These are phyloP conservation scores for Cotesia chilonis DNA, from an alignment of 1,140 invertebrate species.

Conservation along the genomic window DNA sequence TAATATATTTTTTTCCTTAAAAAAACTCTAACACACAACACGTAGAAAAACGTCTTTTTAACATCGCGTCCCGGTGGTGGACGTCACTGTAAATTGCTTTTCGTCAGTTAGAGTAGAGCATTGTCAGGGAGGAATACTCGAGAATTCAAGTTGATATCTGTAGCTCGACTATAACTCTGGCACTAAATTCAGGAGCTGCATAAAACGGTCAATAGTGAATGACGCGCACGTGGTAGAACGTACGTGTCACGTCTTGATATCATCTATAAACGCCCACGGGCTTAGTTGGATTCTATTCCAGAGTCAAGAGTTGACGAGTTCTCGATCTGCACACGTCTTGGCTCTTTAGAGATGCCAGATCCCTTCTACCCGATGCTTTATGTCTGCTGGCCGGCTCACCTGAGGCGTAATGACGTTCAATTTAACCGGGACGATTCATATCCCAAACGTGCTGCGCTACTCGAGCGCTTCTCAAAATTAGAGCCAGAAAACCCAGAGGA, in stretches of 20 bases:
- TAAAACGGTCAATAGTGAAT: constrained; percentile 2
- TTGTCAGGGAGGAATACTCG: too few species aligned
- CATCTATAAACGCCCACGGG: constrained; percentile 12
- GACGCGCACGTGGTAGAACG: constrained; percentile 17
- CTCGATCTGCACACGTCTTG: not conserved
- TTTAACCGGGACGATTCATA: not conserved
- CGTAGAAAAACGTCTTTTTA: too few species aligned
- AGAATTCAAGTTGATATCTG: not conserved
- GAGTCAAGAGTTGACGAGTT: constrained; percentile 8
- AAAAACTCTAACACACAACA: too few species aligned
- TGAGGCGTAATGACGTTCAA: constrained; percentile 6
- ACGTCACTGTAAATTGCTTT: too few species aligned
- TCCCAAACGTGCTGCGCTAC: constrained; percentile 1
- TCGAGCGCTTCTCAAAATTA: too few species aligned
- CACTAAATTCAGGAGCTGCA: not conserved
- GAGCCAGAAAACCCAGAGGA: too few species aligned
- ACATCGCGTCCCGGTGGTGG: too few species aligned
- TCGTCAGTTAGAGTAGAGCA: too few species aligned
- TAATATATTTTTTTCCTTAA: too few species aligned
- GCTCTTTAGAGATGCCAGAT: not conserved
- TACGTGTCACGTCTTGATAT: constrained; percentile 3
- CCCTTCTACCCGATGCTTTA: too few species aligned
- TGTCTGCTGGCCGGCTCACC: too few species aligned
- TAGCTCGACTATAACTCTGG: not conserved
- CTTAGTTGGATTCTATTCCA: not conserved